phyloP scores from a whole-genome alignment of 2,113 vertebrate genomes.

The Lasiurus borealis region DNA sequence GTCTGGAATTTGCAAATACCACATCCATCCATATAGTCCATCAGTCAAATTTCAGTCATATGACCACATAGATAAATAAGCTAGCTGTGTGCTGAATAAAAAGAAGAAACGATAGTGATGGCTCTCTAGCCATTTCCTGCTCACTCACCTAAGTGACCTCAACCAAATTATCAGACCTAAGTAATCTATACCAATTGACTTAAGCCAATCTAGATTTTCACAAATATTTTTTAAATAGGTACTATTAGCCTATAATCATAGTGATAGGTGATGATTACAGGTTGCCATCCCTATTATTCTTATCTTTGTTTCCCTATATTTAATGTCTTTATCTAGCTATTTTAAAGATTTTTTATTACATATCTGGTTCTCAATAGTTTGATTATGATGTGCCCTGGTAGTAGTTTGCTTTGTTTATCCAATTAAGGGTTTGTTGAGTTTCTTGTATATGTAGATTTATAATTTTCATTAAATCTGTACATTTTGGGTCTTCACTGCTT shows the following conservation, averaged over 20 bases:
- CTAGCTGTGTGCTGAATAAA: not conserved
- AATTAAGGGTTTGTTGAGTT: not conserved
- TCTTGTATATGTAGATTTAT: not conserved
- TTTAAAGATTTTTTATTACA: not conserved
- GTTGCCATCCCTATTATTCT: not conserved
- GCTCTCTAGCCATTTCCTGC: not conserved
- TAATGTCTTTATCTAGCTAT: not conserved
- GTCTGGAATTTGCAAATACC: not conserved
- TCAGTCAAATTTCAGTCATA: not conserved
- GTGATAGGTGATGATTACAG: not conserved
- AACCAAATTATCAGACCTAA: not conserved
- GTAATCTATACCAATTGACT: not conserved
- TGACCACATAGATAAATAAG: not conserved
- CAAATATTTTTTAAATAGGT: not conserved
- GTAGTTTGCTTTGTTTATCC: conserved; percentile 3
- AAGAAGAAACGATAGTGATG: not conserved
- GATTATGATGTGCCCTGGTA: not conserved
- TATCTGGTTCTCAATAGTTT: not conserved
- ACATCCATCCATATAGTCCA: not conserved
- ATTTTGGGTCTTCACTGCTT: not conserved
- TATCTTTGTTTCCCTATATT: not conserved
- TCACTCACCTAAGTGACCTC: not conserved
- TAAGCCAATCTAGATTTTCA: not conserved
- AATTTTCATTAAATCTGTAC: not conserved
- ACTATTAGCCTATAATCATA: not conserved